Percentiles rank a stretch among this genome's conserved stretches.
Evolutionary conservation across 1,140 invertebrate species (phyloP).

Genomic region (Lerema accius): DNA sequence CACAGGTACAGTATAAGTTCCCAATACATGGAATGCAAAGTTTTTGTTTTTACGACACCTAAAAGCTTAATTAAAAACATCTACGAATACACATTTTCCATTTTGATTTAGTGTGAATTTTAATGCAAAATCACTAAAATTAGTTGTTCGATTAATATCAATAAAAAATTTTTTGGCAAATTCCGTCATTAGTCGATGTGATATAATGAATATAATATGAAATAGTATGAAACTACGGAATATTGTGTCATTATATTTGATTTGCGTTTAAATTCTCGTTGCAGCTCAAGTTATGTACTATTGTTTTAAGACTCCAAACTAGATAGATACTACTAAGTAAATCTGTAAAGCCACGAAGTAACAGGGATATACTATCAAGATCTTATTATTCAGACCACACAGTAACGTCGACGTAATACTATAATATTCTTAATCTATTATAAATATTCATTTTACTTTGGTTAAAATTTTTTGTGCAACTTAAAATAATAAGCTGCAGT

Average conservation of each 20-base stretch:
- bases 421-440: conserved; percentile 29
- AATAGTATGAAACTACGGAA: no score
- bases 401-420: conserved; percentile 31
- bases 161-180: no score
- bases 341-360: background rate
- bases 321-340: background rate
- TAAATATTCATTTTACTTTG: conserved; percentile 17
- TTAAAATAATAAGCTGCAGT: conserved; percentile 24
- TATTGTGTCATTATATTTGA: no score
- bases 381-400: conserved; percentile 29
- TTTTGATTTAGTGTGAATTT: no score
- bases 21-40: background rate
- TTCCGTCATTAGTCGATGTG: no score
- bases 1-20: background rate
- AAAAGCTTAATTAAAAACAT: no score
- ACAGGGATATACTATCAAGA: background rate
- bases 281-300: no score
- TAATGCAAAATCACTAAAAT: no score
- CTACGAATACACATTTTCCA: background rate
- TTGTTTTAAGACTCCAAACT: no score
- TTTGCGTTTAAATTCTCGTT: no score
- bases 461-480: conserved; percentile 20
- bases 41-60: background rate
- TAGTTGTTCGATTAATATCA: no score
- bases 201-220: no score